These are phyloP conservation scores for Drosophila ezoana DNA, from an alignment of 2,888 invertebrate genomes.

Conservation along the genomic window DNA sequence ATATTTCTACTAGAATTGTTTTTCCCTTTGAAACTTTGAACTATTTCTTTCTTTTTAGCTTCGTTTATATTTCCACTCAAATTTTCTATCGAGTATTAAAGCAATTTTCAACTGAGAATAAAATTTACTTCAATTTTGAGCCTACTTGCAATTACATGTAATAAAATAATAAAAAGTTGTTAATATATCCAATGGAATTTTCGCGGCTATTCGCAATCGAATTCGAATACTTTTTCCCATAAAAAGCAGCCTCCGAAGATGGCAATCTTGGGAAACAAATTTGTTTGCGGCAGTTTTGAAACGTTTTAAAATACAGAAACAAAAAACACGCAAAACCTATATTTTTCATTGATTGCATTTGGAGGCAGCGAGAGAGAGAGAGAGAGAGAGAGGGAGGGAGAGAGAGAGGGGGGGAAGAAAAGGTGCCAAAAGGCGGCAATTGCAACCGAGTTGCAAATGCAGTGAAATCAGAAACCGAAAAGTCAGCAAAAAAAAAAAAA, in stretches of 20 bases:
- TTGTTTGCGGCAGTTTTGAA: slow-evolving; percentile 13
- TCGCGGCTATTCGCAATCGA: too few relatives aligned
- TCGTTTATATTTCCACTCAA: too few relatives aligned
- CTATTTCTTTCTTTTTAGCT: too few relatives aligned
- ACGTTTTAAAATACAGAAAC: slow-evolving; percentile 3
- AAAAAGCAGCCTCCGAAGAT: background rate
- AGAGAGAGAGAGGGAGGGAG: background rate
- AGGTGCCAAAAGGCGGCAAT: slow-evolving; percentile 43
- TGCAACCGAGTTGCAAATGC: slow-evolving; percentile 39
- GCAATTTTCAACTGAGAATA: too few relatives aligned
- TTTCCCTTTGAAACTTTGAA: too few relatives aligned
- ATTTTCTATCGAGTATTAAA: too few relatives aligned
- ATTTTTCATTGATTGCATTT: slow-evolving; percentile 28
- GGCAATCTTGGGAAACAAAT: slow-evolving; percentile 14
- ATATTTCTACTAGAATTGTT: too few relatives aligned
- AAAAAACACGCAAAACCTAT: slow-evolving; percentile 8
- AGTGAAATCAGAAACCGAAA: slow-evolving; percentile 39
- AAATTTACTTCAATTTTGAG: too few relatives aligned
- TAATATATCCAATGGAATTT: too few relatives aligned
- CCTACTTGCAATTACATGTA: too few relatives aligned
- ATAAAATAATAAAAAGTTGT: too few relatives aligned
- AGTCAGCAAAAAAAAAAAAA: slow-evolving; percentile 18
- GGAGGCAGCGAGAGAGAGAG: background rate
- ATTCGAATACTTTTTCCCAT: background rate
- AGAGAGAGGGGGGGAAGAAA: background rate